Base-by-base conservation (phyloP, 2,797 vertebrate species). In the Xenopus petersii region DNA sequence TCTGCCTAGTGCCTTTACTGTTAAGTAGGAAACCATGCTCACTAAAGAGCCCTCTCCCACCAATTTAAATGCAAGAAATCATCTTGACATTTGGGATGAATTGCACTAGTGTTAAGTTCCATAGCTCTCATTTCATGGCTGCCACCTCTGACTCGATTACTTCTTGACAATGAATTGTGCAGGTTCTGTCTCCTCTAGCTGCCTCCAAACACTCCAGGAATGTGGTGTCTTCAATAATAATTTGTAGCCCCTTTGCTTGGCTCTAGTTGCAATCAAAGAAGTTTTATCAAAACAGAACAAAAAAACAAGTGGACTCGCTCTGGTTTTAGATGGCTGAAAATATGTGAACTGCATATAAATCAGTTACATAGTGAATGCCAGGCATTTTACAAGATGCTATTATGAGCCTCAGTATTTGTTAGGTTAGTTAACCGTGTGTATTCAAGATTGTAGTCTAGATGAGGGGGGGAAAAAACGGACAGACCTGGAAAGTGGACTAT, bases 201-300 rank as follows among this genome's bases (percentile, higher is more conserved):
- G 67, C 80, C 69, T 55, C 62, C 69, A 88, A 88, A 78, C 42
- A 66, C 71, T 80, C 63, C 21, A 83, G 79, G 81, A 88, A 87
- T 85, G 69, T 60, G 61, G 73, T 76, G 72, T 60, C 80, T 83
- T 83, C 74, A 79, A 74, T 72, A 86, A 82, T 83, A 81, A 86
- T 84, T 80, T 81, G 71, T 80, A 75, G 54, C 80, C 77, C 65
- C 83, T 85, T 80, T 1, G 48, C 70, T 86, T 84, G 74, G 77
- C 3, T 10, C 65, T 70, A 21, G 64, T 70, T 79, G 74, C 24
- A 74, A 49, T 81, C 71, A 77, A 83, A 84, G 70, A 70, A n/a
- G 71, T 9, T 77, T 81, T 83, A 84, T 84, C 51, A 78, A 78
- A 81, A 75, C 55, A 80, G 78, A 79, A 80, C 75, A 82, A 80